Evolutionary conservation across 1,140 invertebrate species (phyloP), one percentile per base, ranked within the genome.

Genomic region (Paralvinella palmiformis): DNA sequence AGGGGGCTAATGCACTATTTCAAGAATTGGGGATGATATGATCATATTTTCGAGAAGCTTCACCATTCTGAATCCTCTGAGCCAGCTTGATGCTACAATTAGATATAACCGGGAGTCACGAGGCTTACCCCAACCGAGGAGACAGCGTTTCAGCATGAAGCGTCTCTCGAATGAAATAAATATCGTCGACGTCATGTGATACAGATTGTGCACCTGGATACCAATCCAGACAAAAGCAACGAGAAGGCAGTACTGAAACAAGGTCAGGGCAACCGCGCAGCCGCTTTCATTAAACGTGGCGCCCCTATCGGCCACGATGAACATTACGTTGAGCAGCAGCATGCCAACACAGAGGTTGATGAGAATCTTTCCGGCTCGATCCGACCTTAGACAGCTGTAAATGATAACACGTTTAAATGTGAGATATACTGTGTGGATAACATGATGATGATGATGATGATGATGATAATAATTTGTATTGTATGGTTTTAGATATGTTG

Each of bases 161-260:
- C 76, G 72, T 3, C 76, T 77, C 31, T 84, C 81, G 31, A 83
- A 77, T 31, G 82, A 81, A 62, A 68, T 70, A 65, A 85, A 85
- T 0, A 85, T 84, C n/a, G 79, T 81, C 35, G 85, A 81, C 2
- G 85, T 74, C 10, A 85, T 73, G 32, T 83, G 83, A 70, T 84
- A 84, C 83, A 85, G 85, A 68, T 84, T 81, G 22, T 81, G 66
- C 2, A 83, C 84, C 63, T 85, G 84, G 3, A 84, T 77, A 41
- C 82, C 71, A 84, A 85, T 85, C 84, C 84, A 85, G 45, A 77
- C 71, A 36, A 85, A 69, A 20, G 83, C 81, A 3, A 81, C 74
- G 36, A 84, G 63, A 35, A 84, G 68, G 63, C 83, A 81, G 69
- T 83, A 84, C 63, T 85, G 83, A 20, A 83, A 71, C 4, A 81